Conservation (phyloP, 2,113 vertebrate species). For the Tenebrosternarchus preto region DNA sequence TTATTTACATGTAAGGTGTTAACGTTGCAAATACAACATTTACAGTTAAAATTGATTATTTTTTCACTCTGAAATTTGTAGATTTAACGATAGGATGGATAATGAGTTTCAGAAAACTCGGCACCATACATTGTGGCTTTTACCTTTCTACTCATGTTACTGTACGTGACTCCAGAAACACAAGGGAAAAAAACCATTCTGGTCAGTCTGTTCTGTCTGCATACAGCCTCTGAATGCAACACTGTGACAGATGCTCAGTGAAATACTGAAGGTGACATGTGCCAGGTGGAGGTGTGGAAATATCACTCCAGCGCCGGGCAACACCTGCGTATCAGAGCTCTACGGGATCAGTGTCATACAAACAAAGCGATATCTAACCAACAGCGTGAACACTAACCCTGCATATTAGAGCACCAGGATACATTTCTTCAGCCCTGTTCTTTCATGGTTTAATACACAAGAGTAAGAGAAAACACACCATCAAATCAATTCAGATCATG, state of each 20-base stretch:
- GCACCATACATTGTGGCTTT: too few species aligned
- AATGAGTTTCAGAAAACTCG: too few species aligned
- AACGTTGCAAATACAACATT: too few species aligned
- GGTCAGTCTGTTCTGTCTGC: background rate
- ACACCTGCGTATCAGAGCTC: slow-evolving; percentile 33
- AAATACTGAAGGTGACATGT: slow-evolving; percentile 59
- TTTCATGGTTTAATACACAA: background rate
- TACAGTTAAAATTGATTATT: too few species aligned
- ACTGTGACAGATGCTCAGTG: slow-evolving; percentile 35
- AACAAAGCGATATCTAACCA: slow-evolving; percentile 50
- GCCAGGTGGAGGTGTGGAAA: slow-evolving; percentile 54
- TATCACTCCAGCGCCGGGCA: slow-evolving; percentile 52
- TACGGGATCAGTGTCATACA: slow-evolving; percentile 50
- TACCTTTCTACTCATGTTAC: too few species aligned
- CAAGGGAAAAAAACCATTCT: background rate
- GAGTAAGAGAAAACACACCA: background rate
- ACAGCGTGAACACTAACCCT: background rate
- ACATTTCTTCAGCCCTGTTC: background rate
- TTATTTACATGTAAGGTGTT: too few species aligned
- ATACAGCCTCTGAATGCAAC: slow-evolving; percentile 19
- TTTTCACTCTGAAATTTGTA: too few species aligned
- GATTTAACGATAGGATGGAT: too few species aligned
- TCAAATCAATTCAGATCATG: background rate
- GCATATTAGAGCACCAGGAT: slow-evolving; percentile 37
- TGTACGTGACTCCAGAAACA: background rate